Conservation (phyloP, 2,888 invertebrate species). For the Diogma glabrata region DNA sequence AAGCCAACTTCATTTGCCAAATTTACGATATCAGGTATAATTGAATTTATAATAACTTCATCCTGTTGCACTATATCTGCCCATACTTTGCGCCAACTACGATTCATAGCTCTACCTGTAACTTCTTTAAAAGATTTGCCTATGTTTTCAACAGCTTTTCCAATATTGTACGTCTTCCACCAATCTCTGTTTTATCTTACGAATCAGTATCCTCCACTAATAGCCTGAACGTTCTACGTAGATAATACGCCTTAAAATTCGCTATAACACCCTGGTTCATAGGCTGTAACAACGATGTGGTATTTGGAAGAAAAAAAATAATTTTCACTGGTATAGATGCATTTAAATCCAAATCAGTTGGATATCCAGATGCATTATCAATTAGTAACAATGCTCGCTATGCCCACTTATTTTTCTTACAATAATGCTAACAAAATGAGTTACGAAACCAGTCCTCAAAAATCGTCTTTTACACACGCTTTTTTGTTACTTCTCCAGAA, state of each 20-base stretch:
- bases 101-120: not conserved
- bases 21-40: not conserved
- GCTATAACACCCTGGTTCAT: not conserved
- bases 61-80: constrained; percentile 4
- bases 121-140: not conserved
- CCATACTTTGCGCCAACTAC: not conserved
- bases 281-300: not conserved
- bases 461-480: too few species aligned
- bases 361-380: too few species aligned
- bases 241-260: not conserved
- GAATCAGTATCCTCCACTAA: not conserved
- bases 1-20: not conserved
- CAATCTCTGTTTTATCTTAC: not conserved
- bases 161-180: not conserved
- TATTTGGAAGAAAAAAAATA: not conserved
- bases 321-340: not conserved
- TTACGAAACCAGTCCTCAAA: too few species aligned
- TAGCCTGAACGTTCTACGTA: not conserved
- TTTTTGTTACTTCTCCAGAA: too few species aligned
- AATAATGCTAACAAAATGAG: too few species aligned
- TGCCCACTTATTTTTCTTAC: too few species aligned
- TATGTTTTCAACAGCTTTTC: not conserved
- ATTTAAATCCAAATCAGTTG: too few species aligned
- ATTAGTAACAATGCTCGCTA: too few species aligned
- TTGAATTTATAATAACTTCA: not conserved